phyloP scores from a whole-genome alignment of 2,888 invertebrate genomes.

The Rotaria macrura region DNA sequence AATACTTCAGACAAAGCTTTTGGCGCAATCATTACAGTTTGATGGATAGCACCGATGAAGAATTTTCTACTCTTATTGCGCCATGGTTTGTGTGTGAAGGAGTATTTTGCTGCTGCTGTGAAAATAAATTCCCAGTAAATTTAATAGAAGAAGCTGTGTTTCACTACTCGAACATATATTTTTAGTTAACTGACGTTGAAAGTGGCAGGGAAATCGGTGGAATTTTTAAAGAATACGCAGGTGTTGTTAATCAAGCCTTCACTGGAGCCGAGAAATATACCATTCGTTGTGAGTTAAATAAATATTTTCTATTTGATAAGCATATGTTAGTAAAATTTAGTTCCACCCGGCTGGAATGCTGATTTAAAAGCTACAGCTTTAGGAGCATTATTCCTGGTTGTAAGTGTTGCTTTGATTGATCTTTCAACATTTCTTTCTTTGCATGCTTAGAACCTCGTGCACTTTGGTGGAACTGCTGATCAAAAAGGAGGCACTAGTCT shows the following conservation, averaged over 20 bases:
- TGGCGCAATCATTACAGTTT: constrained; percentile 15
- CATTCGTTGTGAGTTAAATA: constrained; percentile 7
- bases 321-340: neutral
- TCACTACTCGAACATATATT: neutral
- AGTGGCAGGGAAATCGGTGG: constrained; percentile 21
- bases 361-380: neutral
- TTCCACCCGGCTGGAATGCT: neutral
- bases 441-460: neutral
- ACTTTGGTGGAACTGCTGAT: neutral
- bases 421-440: neutral
- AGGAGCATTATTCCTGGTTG: neutral
- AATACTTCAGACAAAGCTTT: neutral
- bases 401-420: neutral
- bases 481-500: no score
- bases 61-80: neutral
- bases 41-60: neutral
- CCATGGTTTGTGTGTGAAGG: constrained; percentile 27
- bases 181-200: neutral
- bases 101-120: constrained; percentile 24
- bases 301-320: neutral
- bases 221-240: constrained; percentile 26
- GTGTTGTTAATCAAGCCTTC: constrained; percentile 26
- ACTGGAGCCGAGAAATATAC: constrained; percentile 27
- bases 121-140: constrained; percentile 27
- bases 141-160: neutral